Evolutionary conservation across 2,888 invertebrate species (phyloP).

Genomic region (Meganola albula): DNA sequence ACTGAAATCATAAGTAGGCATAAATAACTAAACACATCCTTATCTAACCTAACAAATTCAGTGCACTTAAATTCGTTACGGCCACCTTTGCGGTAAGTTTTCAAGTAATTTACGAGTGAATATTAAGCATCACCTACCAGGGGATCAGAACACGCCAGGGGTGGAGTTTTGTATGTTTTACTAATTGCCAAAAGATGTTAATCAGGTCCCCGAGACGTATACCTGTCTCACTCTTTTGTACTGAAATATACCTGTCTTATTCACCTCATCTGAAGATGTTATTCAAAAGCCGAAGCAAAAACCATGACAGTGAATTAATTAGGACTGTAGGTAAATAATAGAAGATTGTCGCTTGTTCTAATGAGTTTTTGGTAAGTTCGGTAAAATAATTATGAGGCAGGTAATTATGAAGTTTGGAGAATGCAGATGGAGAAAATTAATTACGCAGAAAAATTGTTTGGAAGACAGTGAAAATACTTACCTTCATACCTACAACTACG

Average conservation of each 20-base stretch:
- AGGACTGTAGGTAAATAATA: slow-evolving; percentile 76
- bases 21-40: slow-evolving; percentile 41
- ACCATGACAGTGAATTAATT: slow-evolving; percentile 79
- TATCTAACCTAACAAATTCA: slow-evolving; percentile 54
- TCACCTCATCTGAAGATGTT: slow-evolving; percentile 56
- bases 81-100: slow-evolving; percentile 72
- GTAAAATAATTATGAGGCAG: slow-evolving; percentile 65
- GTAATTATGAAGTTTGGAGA: slow-evolving; percentile 66
- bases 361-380: slow-evolving; percentile 64
- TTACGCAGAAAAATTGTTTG: slow-evolving; percentile 42
- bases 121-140: slow-evolving; percentile 76
- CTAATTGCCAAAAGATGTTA: slow-evolving; percentile 81
- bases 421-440: slow-evolving; percentile 50
- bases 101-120: slow-evolving; percentile 74
- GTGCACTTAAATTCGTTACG: slow-evolving; percentile 62
- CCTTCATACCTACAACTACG: not conserved
- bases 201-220: slow-evolving; percentile 65
- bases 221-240: slow-evolving; percentile 38
- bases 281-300: slow-evolving; percentile 75
- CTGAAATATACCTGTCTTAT: slow-evolving; percentile 34
- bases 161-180: slow-evolving; percentile 81
- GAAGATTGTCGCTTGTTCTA: slow-evolving; percentile 72
- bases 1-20: too few relatives aligned
- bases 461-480: slow-evolving; percentile 10
- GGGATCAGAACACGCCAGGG: slow-evolving; percentile 73